These are phyloP conservation scores for Drosophila biarmipes DNA, from an alignment of 1,140 invertebrate genomes.

Conservation along the genomic window DNA sequence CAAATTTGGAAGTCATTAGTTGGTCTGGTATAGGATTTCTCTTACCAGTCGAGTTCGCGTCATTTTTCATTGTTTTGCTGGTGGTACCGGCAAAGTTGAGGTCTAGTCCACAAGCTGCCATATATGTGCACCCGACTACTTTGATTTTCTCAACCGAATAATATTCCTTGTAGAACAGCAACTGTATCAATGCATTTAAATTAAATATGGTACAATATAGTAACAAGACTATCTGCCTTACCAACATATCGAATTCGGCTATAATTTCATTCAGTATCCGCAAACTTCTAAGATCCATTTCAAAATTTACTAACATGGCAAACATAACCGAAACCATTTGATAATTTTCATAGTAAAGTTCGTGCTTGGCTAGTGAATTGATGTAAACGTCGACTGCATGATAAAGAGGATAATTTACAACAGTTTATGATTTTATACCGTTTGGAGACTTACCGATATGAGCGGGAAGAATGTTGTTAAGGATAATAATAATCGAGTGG, in stretches of 20 bases:
- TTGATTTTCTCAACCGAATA: conserved; percentile 93
- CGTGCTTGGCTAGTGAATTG: conserved; percentile 88
- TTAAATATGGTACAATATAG: background rate
- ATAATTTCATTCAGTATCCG: conserved; percentile 95
- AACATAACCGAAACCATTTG: conserved; percentile 95
- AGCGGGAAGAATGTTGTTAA: conserved; percentile 93
- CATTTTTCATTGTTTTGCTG: background rate
- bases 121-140: conserved; percentile 96
- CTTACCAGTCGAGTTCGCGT: too few relatives aligned
- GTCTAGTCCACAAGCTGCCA: conserved; percentile 96
- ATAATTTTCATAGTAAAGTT: conserved; percentile 93
- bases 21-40: too few relatives aligned
- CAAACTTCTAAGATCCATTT: conserved; percentile 87
- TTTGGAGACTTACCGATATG: conserved; percentile 90
- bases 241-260: conserved; percentile 91
- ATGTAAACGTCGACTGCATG: conserved; percentile 90
- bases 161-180: conserved; percentile 38
- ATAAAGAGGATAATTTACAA: conserved; percentile 37
- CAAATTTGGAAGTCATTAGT: too few relatives aligned
- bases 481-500: conserved; percentile 91
- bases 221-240: conserved; percentile 9
- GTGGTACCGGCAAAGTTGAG: conserved; percentile 16
- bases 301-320: conserved; percentile 93
- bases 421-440: too few relatives aligned
- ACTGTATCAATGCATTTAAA: background rate